These are phyloP conservation scores for Parazoanthus swiftii DNA, from an alignment of 92 coral and sea anemone species.

Conservation along the genomic window DNA sequence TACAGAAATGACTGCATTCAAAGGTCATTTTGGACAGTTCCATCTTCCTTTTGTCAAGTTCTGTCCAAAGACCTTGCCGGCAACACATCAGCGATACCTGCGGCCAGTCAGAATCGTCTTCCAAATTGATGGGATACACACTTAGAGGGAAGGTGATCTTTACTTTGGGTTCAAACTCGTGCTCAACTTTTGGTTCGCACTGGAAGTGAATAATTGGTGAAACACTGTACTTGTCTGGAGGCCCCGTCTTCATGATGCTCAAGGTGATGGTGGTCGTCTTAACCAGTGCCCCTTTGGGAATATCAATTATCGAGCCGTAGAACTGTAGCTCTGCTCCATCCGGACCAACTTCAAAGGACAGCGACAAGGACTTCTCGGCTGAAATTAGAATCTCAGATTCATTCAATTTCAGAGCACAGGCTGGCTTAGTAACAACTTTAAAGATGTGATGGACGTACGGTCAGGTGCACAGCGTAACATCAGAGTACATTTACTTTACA, in stretches of 20 bases:
- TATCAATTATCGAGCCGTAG: not conserved
- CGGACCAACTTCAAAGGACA: not conserved
- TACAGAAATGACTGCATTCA: not conserved
- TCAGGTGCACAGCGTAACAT: too few relatives aligned
- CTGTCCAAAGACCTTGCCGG: not conserved
- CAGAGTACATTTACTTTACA: too few relatives aligned
- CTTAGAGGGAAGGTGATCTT: not conserved
- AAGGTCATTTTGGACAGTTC: not conserved
- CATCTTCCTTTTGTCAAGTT: not conserved
- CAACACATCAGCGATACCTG: not conserved
- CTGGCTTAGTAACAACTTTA: too few relatives aligned
- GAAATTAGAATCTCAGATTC: not conserved
- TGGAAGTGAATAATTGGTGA: constrained; percentile 7
- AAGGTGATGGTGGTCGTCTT: not conserved
- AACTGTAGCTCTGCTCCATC: not conserved
- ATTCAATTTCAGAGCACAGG: too few relatives aligned
- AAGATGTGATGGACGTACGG: too few relatives aligned
- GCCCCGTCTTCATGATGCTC: not conserved
- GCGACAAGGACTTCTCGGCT: not conserved
- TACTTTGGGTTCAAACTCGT: constrained; percentile 1
- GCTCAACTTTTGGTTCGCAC: not conserved
- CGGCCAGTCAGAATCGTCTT: not conserved
- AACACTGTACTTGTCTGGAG: not conserved
- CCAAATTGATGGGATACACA: constrained; percentile 1
- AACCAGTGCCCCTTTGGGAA: not conserved